Evolutionary conservation across 2,113 vertebrate species (phyloP).

Genomic region (Gila orcuttii): DNA sequence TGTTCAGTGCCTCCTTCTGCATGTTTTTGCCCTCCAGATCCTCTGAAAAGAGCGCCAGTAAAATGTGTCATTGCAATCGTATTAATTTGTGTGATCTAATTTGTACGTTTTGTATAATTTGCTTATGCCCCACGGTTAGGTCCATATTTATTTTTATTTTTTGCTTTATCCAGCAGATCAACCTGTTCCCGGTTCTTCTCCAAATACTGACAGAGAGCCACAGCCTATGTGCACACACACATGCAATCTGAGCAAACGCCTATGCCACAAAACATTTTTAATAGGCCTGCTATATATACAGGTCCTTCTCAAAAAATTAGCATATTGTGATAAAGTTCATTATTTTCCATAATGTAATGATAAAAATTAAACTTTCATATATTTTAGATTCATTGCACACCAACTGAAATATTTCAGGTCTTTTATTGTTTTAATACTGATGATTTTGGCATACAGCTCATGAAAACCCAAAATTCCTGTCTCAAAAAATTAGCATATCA

Average conservation of each 20-base stretch:
- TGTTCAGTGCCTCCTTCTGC: conserved; percentile 57
- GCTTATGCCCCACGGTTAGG: not conserved
- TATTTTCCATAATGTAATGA: too few species aligned
- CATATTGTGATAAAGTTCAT: too few species aligned
- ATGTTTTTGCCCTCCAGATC: conserved; percentile 53
- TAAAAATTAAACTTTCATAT: too few species aligned
- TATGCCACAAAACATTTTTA: not conserved
- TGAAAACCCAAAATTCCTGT: too few species aligned
- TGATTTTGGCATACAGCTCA: too few species aligned
- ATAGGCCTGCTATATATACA: too few species aligned
- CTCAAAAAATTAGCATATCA: too few species aligned
- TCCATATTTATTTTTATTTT: not conserved
- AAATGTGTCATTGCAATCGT: not conserved
- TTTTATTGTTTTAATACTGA: too few species aligned
- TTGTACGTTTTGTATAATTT: not conserved
- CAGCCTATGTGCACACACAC: conserved; percentile 74
- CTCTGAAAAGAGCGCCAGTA: conserved; percentile 30
- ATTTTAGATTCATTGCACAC: too few species aligned
- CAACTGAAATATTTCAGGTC: too few species aligned
- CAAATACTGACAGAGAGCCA: conserved; percentile 88
- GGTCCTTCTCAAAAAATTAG: too few species aligned
- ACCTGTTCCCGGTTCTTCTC: conserved; percentile 86
- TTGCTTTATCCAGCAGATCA: conserved; percentile 83
- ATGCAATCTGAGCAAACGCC: not conserved
- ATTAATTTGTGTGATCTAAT: not conserved